Evolutionary conservation across 2,113 vertebrate genomes (phyloP).

Genomic region (Felis chaus): DNA sequence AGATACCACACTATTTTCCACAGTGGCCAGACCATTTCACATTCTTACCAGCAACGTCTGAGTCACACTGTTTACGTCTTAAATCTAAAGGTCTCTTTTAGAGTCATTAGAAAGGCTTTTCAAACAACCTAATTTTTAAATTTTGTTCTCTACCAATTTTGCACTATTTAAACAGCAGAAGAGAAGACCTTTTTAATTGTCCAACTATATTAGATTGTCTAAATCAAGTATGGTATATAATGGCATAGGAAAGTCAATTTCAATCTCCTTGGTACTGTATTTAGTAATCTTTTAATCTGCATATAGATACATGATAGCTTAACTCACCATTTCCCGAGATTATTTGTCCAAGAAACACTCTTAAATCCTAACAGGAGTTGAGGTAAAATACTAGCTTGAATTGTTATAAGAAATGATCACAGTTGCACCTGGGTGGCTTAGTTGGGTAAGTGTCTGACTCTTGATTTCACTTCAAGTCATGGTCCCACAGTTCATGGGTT

Average conservation of each 20-base stretch:
- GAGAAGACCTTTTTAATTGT: neutral
- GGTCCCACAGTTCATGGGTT: too few relatives aligned
- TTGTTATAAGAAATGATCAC: neutral
- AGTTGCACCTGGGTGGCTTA: neutral
- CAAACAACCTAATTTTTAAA: neutral
- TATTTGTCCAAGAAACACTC: neutral
- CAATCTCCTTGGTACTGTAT: neutral
- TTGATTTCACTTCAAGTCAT: too few relatives aligned
- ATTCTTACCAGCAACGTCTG: neutral
- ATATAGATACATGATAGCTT: neutral
- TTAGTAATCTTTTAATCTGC: neutral
- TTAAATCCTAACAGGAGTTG: neutral
- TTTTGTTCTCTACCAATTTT: neutral
- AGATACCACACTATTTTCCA: neutral
- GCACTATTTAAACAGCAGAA: neutral
- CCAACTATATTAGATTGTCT: neutral
- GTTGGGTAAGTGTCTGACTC: too few relatives aligned
- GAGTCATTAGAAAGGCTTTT: neutral
- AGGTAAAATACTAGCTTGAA: neutral
- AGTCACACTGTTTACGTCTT: constrained; percentile 1
- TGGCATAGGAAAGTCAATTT: neutral
- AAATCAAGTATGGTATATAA: neutral
- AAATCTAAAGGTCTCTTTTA: neutral
- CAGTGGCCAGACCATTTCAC: neutral
- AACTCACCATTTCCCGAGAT: neutral